A percentile compares a stretch with the other conserved stretches of the same genome.
phyloP scores from a whole-genome alignment of 2,888 invertebrate genomes.

The Drosophila mimetica region DNA sequence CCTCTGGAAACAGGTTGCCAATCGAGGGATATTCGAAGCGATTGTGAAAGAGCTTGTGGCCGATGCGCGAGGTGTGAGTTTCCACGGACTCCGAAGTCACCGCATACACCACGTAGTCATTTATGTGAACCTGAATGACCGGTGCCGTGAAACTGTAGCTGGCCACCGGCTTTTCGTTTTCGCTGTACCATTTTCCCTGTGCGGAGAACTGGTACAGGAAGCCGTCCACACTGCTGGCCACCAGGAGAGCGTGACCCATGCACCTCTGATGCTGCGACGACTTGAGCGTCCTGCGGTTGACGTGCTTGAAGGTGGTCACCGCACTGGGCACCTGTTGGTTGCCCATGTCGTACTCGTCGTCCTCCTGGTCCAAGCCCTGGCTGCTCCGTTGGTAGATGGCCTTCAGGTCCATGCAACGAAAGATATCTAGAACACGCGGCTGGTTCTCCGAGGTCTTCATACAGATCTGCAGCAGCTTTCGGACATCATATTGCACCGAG shows the following conservation, averaged over 20 bases:
- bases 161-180: slow-evolving; percentile 86
- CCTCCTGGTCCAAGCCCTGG: slow-evolving; percentile 60
- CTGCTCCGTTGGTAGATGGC: slow-evolving; percentile 82
- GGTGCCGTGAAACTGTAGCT: slow-evolving; percentile 90
- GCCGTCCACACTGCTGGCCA: slow-evolving; percentile 87
- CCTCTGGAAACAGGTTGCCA: slow-evolving; percentile 81
- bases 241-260: slow-evolving; percentile 85
- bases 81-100: slow-evolving; percentile 91
- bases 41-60: slow-evolving; percentile 86
- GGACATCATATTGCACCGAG: slow-evolving; percentile 81
- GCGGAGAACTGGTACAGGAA: slow-evolving; percentile 89
- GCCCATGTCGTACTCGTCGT: slow-evolving; percentile 81
- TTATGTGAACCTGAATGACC: slow-evolving; percentile 88
- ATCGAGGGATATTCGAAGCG: slow-evolving; percentile 84
- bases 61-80: slow-evolving; percentile 89
- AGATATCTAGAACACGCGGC: slow-evolving; percentile 81
- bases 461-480: slow-evolving; percentile 82
- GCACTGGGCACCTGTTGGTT: slow-evolving; percentile 81
- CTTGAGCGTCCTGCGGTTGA: slow-evolving; percentile 83
- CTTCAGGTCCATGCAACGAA: slow-evolving; percentile 83
- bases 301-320: slow-evolving; percentile 74
- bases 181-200: slow-evolving; percentile 84
- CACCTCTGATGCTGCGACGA: slow-evolving; percentile 86
- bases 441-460: slow-evolving; percentile 82
- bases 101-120: slow-evolving; percentile 89